These are phyloP conservation scores for Brenthis hecate DNA, from an alignment of 2,888 invertebrate species.

Conservation along the genomic window DNA sequence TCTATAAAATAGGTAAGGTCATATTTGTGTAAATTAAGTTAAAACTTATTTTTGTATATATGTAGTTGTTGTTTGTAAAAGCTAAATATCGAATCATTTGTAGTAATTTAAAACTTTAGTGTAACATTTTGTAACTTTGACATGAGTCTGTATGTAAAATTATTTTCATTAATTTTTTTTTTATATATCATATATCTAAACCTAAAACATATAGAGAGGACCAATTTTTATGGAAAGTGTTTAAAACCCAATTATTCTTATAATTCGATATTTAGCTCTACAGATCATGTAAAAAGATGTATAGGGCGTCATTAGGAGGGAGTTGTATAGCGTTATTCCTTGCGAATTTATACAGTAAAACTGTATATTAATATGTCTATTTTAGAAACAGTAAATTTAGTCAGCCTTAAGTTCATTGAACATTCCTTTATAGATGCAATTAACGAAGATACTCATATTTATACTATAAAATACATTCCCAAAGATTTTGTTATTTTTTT, in stretches of 20 bases:
- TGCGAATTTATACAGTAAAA: too few species aligned
- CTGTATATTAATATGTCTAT: background rate
- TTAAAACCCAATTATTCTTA: background rate
- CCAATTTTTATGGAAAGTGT: too few species aligned
- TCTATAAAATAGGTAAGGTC: slow-evolving; percentile 48
- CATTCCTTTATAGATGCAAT: slow-evolving; percentile 29
- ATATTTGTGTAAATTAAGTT: slow-evolving; percentile 23
- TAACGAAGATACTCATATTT: slow-evolving; percentile 16
- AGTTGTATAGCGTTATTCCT: background rate
- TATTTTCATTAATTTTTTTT: background rate
- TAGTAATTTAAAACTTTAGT: background rate
- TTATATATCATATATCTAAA: background rate
- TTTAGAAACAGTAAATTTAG: background rate
- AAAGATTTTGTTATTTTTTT: slow-evolving; percentile 8
- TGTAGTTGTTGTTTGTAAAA: slow-evolving; percentile 20
- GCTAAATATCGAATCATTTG: slow-evolving; percentile 3
- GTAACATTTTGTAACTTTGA: too few species aligned
- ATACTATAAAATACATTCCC: slow-evolving; percentile 21
- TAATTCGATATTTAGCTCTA: slow-evolving; percentile 11
- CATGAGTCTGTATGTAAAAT: background rate
- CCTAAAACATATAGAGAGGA: too few species aligned
- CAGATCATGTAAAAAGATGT: background rate
- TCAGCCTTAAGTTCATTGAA: slow-evolving; percentile 1
- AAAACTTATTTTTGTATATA: slow-evolving; percentile 31
- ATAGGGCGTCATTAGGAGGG: background rate